Evolutionary conservation across 2,113 vertebrate genomes (phyloP), one percentile per base, ranked within the genome.

Genomic region (Misgurnus anguillicaudatus): DNA sequence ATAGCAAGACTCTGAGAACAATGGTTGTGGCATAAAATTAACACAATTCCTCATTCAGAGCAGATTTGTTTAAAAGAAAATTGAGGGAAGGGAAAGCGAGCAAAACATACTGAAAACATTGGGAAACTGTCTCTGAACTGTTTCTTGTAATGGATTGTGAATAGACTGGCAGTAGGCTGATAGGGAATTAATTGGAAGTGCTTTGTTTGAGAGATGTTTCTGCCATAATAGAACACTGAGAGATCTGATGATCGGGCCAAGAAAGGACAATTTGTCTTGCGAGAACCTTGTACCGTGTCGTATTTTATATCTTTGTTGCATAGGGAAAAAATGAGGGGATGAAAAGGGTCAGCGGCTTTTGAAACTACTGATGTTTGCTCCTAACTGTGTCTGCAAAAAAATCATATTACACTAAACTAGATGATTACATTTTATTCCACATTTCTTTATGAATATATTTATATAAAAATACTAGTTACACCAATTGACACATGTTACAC

Each of bases 51-150:
- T 67, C 42, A 75, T 75, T 81, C 79, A 80, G 69, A 84, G 69
- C 57, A 84, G 75, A 81, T 84, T 78, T 81, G 79, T 78, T 84
- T 78, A 81, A 84, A 81, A 84, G 83, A 81, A 84, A 81, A 81
- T 81, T 70, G 71, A 84, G 75, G 70, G 64, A 73, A 79, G 60
- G 83, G 75, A 58, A 65, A 65, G 41, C 65, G 79, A 81, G 70
- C 61, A 78, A 77, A 79, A 84, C 74, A 62, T 73, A 71, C 69
- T 73, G 39, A 80, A 75, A 81, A 77, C 82, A 78, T 70, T 80
- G 61, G 68, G 73, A 61, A 61, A 63, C 73, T 75, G 62, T 74
- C 78, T 76, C 79, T 62, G 68, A 80, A 76, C 63, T 24, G 72
- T 72, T 84, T 81, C 82, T 68, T 78, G 78, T 80, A 73, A 78